These are phyloP conservation scores for Mormyrops attenuatus DNA, from an alignment of 2,797 vertebrate genomes.

Conservation along the genomic window DNA sequence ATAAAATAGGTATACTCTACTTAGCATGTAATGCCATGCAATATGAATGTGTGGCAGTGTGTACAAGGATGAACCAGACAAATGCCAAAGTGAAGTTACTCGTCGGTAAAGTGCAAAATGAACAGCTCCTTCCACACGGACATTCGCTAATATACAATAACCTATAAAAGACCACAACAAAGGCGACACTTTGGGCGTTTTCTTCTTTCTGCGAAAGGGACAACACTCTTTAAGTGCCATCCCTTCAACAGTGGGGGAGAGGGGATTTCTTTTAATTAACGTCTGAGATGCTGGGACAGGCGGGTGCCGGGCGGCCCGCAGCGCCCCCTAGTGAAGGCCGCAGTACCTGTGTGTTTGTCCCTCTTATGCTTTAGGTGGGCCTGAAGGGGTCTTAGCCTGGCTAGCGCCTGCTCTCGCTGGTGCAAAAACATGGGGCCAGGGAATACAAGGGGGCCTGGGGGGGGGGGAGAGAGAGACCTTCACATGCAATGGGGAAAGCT, in stretches of 20 bases:
- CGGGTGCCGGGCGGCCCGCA: slow-evolving; percentile 54
- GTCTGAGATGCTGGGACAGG: slow-evolving; percentile 39
- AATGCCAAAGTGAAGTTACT: neutral
- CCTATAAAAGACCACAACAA: neutral
- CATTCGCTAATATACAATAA: neutral
- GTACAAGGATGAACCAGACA: neutral
- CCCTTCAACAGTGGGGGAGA: neutral
- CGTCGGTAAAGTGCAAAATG: neutral
- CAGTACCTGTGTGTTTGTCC: slow-evolving; percentile 99
- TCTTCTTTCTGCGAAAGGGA: neutral
- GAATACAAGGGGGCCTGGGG: slow-evolving; percentile 96
- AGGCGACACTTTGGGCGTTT: neutral
- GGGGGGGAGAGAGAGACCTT: slow-evolving; percentile 89
- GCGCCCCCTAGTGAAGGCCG: slow-evolving; percentile 80
- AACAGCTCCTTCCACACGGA: neutral
- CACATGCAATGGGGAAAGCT: slow-evolving; percentile 95
- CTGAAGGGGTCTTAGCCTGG: slow-evolving; percentile 99
- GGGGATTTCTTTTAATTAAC: neutral
- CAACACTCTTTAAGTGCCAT: neutral
- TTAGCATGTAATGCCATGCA: neutral
- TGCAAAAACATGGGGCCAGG: slow-evolving; percentile 98
- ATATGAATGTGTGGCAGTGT: neutral
- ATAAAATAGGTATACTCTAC: neutral
- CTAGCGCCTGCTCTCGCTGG: slow-evolving; percentile 98
- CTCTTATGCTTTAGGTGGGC: slow-evolving; percentile 95